Conservation (phyloP, 2,113 vertebrate genomes). For the Colossoma macropomum region DNA sequence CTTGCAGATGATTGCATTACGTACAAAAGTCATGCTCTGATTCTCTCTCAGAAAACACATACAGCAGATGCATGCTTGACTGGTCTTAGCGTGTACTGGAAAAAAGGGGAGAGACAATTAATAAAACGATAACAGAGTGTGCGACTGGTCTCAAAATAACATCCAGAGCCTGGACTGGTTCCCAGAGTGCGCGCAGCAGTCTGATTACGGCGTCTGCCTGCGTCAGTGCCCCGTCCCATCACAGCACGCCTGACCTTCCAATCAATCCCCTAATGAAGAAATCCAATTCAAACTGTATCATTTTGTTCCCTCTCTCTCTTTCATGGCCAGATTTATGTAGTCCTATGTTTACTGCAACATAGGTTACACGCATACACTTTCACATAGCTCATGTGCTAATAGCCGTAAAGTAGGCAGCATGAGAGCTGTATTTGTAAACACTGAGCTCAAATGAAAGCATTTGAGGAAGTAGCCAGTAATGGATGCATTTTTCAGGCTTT, state of each 20-base stretch:
- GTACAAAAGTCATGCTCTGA: neutral
- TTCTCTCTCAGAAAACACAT: neutral
- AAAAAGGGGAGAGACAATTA: constrained; percentile 38
- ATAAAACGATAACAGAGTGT: constrained; percentile 62
- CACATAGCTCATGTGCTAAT: neutral
- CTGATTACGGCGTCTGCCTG: constrained; percentile 63
- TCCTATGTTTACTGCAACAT: neutral
- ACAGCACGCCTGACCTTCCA: constrained; percentile 22
- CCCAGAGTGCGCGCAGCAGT: constrained; percentile 55
- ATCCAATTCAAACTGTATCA: constrained; percentile 51
- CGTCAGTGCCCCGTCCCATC: constrained; percentile 47
- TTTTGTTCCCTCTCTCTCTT: neutral
- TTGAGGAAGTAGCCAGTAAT: neutral
- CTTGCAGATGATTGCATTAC: neutral
- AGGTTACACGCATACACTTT: neutral
- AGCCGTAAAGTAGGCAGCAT: neutral
- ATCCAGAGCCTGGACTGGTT: constrained; percentile 65
- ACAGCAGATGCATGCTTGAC: constrained; percentile 3
- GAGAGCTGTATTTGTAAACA: neutral
- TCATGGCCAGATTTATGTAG: neutral
- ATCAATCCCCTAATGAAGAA: constrained; percentile 46
- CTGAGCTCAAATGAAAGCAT: neutral
- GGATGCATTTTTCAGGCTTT: neutral
- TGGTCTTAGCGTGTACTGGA: constrained; percentile 22
- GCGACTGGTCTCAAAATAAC: constrained; percentile 66